Evolutionary conservation across 2,113 vertebrate genomes (phyloP).

Genomic region (Leptobrachium leishanense): DNA sequence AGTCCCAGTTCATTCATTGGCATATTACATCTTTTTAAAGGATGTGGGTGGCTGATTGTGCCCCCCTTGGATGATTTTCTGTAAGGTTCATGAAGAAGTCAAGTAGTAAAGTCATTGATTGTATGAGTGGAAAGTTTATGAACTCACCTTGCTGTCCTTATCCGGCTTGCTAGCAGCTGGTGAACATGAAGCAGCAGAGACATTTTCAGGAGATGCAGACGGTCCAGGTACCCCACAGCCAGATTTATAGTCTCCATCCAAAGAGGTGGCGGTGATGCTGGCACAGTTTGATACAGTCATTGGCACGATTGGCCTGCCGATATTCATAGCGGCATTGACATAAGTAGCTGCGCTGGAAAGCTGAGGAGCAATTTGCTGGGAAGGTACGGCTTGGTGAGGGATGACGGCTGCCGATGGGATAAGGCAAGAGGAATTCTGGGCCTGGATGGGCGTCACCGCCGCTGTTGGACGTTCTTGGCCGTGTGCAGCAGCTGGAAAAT

Average conservation of each 20-base stretch:
- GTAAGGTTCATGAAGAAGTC: too few species aligned
- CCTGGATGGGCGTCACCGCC: constrained; percentile 87
- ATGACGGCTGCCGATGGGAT: constrained; percentile 71
- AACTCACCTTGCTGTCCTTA: constrained; percentile 85
- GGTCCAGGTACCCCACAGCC: constrained; percentile 64
- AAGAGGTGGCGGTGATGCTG: constrained; percentile 67
- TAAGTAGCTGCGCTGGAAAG: constrained; percentile 63
- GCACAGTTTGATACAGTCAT: constrained; percentile 77
- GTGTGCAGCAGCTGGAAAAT: constrained; percentile 72
- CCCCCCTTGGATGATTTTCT: too few species aligned
- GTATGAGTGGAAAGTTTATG: too few species aligned
- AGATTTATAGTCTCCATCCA: constrained; percentile 79
- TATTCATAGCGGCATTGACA: constrained; percentile 58
- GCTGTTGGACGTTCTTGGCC: constrained; percentile 89
- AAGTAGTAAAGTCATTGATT: too few species aligned
- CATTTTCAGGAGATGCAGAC: constrained; percentile 64
- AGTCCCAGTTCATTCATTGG: too few species aligned
- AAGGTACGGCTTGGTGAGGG: constrained; percentile 65
- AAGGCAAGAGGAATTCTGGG: constrained; percentile 71
- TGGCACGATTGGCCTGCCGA: constrained; percentile 64
- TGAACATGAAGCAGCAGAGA: constrained; percentile 60
- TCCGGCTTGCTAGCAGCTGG: constrained; percentile 74
- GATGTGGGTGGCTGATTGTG: too few species aligned
- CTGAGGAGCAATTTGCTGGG: constrained; percentile 60
- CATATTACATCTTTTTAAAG: too few species aligned